These are phyloP conservation scores for Typhlichthys subterraneus DNA, from an alignment of 2,797 vertebrate species.

Conservation along the genomic window DNA sequence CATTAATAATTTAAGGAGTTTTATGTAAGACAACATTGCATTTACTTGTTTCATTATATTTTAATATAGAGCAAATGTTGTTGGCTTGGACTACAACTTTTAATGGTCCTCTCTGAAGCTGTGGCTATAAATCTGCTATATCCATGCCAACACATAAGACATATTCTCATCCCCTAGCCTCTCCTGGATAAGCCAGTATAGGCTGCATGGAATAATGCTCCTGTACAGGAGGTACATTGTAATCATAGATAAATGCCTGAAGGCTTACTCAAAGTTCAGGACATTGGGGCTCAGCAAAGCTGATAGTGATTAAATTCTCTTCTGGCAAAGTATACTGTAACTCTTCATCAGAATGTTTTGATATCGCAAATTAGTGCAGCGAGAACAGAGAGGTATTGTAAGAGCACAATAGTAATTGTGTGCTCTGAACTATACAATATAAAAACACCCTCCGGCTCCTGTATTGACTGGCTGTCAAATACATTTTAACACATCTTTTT, in stretches of 20 bases:
- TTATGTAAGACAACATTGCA: conserved; percentile 79
- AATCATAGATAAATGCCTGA: conserved; percentile 43
- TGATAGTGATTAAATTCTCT: neutral
- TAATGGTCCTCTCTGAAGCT: conserved; percentile 41
- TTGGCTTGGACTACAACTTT: conserved; percentile 49
- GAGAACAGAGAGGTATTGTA: neutral
- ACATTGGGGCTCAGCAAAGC: conserved; percentile 27
- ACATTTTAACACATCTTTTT: neutral
- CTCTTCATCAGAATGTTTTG: conserved; percentile 21
- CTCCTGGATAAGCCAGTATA: conserved; percentile 14
- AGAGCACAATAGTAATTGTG: conserved; percentile 5
- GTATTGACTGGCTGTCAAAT: conserved; percentile 9
- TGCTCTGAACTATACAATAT: conserved; percentile 16
- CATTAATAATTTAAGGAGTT: conserved; percentile 79
- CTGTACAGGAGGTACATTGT: conserved; percentile 50
- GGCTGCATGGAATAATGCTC: conserved; percentile 40
- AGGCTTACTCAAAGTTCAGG: conserved; percentile 38
- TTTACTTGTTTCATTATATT: conserved; percentile 80
- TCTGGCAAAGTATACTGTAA: conserved; percentile 27
- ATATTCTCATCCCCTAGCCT: conserved; percentile 30
- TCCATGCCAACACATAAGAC: conserved; percentile 37
- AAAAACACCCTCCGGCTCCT: conserved; percentile 13
- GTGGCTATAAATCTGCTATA: conserved; percentile 49
- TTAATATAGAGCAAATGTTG: conserved; percentile 74
- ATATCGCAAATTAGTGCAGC: conserved; percentile 27